Conservation (phyloP, 2,888 invertebrate species). For the Caenorhabditis zanzibari region DNA sequence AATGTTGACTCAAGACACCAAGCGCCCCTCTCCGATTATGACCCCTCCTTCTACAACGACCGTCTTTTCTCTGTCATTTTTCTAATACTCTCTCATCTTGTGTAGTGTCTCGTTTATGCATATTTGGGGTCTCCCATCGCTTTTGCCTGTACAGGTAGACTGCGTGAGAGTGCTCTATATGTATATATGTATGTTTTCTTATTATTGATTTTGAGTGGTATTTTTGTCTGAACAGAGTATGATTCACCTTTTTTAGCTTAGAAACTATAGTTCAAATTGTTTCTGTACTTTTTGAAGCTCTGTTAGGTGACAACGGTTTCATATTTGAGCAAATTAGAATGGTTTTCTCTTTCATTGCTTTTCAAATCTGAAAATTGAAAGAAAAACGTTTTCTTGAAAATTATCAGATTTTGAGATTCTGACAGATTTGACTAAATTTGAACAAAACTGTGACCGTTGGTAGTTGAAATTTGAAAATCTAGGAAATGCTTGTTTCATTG, state of each 20-base stretch:
- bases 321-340: too few species aligned
- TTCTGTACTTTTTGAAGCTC: too few species aligned
- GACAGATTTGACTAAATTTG: too few species aligned
- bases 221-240: background rate
- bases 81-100: background rate
- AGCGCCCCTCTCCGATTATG: constrained; percentile 6
- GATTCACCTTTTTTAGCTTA: too few species aligned
- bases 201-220: background rate
- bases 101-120: constrained; percentile 18
- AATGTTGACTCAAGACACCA: constrained; percentile 29
- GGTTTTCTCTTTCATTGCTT: background rate
- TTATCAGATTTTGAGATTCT: too few species aligned
- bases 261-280: too few species aligned
- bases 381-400: background rate
- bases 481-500: too few species aligned
- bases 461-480: too few species aligned
- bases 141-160: background rate
- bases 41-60: background rate
- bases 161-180: background rate
- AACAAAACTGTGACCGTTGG: too few species aligned
- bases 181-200: background rate
- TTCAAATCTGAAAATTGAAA: background rate
- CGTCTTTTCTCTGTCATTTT: background rate
- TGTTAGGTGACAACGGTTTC: too few species aligned
- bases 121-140: background rate